Percentiles rank a stretch among this genome's conserved stretches.
Conservation (phyloP, 2,797 vertebrate species). For the Lepidocolaptes lacrymiger region DNA sequence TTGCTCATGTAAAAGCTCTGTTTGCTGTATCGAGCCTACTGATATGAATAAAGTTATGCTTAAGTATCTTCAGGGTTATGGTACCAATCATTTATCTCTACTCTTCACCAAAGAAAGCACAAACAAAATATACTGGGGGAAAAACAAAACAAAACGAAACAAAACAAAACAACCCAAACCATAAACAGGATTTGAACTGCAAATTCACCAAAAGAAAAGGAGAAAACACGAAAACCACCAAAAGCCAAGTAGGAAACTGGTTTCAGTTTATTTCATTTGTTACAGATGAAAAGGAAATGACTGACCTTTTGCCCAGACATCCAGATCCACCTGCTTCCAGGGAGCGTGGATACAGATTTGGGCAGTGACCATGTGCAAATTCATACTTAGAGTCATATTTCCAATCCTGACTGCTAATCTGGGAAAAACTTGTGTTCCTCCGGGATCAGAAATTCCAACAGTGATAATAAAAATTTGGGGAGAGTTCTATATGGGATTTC, state of each 20-base stretch:
- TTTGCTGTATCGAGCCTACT: background rate
- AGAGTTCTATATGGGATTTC: background rate
- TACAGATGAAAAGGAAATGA: conserved; percentile 5
- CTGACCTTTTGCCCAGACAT: conserved; percentile 6
- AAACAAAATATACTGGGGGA: background rate
- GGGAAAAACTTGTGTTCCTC: background rate
- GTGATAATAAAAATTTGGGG: background rate
- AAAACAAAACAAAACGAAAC: background rate
- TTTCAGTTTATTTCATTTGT: conserved; percentile 30
- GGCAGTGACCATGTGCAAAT: background rate
- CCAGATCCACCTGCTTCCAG: conserved; percentile 10
- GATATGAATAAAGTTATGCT: conserved; percentile 30
- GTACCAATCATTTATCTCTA: background rate
- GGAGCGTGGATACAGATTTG: background rate
- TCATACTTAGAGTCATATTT: background rate
- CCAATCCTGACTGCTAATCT: background rate
- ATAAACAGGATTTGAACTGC: background rate
- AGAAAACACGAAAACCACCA: background rate
- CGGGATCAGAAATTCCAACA: background rate
- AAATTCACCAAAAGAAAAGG: background rate
- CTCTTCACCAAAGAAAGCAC: background rate
- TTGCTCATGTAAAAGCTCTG: background rate
- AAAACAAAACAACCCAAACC: background rate
- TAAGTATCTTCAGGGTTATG: background rate
- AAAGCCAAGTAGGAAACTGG: conserved; percentile 4